Percentiles rank a stretch among this genome's conserved stretches.
Evolutionary conservation across 2,888 invertebrate genomes (phyloP).

Genomic region (Rhopalosiphum nymphaeae): DNA sequence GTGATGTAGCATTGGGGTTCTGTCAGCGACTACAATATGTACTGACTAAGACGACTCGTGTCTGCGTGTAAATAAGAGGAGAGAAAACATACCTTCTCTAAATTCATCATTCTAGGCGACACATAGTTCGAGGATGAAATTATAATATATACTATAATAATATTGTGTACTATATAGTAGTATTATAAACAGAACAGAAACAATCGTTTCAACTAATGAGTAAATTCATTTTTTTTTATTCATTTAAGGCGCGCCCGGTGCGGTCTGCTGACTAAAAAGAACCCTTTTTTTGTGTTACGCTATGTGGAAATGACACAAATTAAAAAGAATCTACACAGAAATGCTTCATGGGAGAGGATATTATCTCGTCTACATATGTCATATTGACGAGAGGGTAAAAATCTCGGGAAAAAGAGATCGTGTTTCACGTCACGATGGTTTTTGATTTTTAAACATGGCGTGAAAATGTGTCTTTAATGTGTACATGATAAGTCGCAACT

Average conservation of each 20-base stretch:
- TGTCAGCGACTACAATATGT: slow-evolving; percentile 22
- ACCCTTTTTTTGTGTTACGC: slow-evolving; percentile 55
- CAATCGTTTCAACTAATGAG: slow-evolving; percentile 49
- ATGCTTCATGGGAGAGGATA: slow-evolving; percentile 62
- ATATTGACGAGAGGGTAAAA: slow-evolving; percentile 31
- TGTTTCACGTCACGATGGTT: slow-evolving; percentile 47
- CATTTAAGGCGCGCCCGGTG: slow-evolving; percentile 45
- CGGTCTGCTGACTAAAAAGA: slow-evolving; percentile 56
- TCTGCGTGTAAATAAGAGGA: neutral
- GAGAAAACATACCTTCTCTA: slow-evolving; percentile 27
- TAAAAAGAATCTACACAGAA: slow-evolving; percentile 47
- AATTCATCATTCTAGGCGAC: neutral
- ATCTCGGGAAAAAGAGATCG: slow-evolving; percentile 21
- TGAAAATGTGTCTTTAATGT: slow-evolving; percentile 53
- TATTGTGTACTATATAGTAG: neutral
- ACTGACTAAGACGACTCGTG: neutral
- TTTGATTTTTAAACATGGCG: slow-evolving; percentile 50
- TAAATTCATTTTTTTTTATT: slow-evolving; percentile 40
- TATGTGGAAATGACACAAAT: slow-evolving; percentile 54
- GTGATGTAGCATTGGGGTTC: neutral
- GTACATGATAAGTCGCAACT: slow-evolving; percentile 50
- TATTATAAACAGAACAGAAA: slow-evolving; percentile 32
- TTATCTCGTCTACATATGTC: slow-evolving; percentile 44
- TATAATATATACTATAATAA: neutral
- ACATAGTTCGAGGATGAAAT: neutral